Base-by-base conservation (phyloP, 2,797 vertebrate genomes). In the Anas bernieri region DNA sequence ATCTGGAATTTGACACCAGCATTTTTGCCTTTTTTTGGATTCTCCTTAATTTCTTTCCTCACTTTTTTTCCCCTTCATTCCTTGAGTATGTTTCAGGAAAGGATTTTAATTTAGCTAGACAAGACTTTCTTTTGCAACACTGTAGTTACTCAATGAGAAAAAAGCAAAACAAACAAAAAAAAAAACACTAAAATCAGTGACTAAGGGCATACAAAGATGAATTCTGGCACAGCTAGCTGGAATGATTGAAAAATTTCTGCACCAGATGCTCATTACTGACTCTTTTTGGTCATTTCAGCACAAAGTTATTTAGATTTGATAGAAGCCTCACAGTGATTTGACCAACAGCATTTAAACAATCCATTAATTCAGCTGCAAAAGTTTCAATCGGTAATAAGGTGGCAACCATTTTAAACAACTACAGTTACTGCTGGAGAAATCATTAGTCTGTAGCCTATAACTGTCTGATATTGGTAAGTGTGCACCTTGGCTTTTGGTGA, bases 81-180 rank as follows among this genome's bases (percentile, higher is more conserved):
- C 25, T 70, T 74, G 46, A 85, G 75, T 67, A 76, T 1, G 1
- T 83, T 74, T 35, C 63, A 30, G 14, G 77, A 70, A 64, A 93
- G 30, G 7, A 41, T 80, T 90, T 95, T 83, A 62, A 93, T 93
- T 92, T 76, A 85, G 61, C 39, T 33, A 83, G 78, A 61, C 56
- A 61, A 76, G 73, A n/a, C 68, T 77, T 89, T 48, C 35, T 77
- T 41, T 17, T 78, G 31, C 79, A 85, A 83, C 48, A 45, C 9
- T 6, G 28, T 78, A 0, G 0, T 46, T 62, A 94, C 58, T 72
- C 79, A 78, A n/a, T 41, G 45, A 92, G 41, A 48, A 81, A 78
- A 12, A 48, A 48, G 13, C 72, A 48, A 48, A 23, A 75, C 16
- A 43, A 41, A 41, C 15, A 39, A 78, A 37, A 39, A 39, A 39